Evolutionary conservation across 2,797 vertebrate genomes (phyloP).

Genomic region (Vespertilio murinus): DNA sequence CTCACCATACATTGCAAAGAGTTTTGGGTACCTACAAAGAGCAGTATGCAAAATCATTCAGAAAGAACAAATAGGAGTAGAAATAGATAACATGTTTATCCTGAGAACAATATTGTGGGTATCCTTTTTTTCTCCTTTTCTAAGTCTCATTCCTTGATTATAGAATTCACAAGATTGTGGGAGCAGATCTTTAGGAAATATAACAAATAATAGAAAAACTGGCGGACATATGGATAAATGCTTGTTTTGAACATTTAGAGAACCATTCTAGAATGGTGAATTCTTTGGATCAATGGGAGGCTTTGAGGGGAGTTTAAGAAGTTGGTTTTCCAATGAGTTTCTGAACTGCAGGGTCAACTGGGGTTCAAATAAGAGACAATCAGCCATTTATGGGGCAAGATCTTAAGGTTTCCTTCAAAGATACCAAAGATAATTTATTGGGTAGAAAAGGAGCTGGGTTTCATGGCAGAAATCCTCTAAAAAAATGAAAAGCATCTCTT

Average conservation of each 20-base stretch:
- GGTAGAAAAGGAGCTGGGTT: neutral
- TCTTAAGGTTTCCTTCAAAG: conserved; percentile 1
- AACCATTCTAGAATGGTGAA: neutral
- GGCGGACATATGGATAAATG: neutral
- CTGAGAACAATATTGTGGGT: neutral
- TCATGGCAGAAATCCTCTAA: conserved; percentile 17
- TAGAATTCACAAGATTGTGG: neutral
- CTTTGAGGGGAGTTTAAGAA: neutral
- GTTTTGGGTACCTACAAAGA: neutral
- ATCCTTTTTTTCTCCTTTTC: neutral
- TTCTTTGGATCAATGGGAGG: neutral
- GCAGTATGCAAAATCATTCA: neutral
- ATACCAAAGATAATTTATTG: neutral
- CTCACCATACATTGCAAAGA: neutral
- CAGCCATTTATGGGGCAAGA: neutral
- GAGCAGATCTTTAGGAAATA: neutral
- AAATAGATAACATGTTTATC: neutral
- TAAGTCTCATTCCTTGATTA: neutral
- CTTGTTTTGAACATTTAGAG: neutral
- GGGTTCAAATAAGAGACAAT: neutral
- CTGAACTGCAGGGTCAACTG: neutral
- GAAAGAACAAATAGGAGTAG: neutral
- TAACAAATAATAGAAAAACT: neutral
- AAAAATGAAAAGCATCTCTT: neutral
- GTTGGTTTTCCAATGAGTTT: neutral